phyloP scores from a whole-genome alignment of 2,888 invertebrate species.

The Myopa testacea region DNA sequence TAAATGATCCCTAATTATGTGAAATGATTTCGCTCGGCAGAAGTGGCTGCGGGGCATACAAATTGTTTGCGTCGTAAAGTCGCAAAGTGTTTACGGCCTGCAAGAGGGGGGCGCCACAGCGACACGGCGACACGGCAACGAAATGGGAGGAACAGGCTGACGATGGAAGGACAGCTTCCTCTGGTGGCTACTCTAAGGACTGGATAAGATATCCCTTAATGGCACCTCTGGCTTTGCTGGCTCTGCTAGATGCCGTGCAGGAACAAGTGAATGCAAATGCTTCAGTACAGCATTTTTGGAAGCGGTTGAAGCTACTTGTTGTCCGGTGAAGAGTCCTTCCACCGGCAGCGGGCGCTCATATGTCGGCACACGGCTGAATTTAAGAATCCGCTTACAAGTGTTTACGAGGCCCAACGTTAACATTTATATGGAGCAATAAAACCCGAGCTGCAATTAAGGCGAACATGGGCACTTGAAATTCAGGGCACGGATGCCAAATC shows the following conservation, averaged over 20 bases:
- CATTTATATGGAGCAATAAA: constrained; percentile 34
- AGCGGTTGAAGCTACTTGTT: not conserved
- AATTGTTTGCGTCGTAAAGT: constrained; percentile 48
- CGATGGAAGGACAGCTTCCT: no score
- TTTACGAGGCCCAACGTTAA: constrained; percentile 15
- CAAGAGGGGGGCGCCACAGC: not conserved
- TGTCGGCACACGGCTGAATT: not conserved
- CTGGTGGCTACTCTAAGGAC: not conserved
- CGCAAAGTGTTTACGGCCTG: constrained; percentile 50
- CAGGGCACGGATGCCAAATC: constrained; percentile 24
- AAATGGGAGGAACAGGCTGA: not conserved
- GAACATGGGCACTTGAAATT: constrained; percentile 19
- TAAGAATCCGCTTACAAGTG: constrained; percentile 5
- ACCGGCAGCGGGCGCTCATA: not conserved
- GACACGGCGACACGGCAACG: no score
- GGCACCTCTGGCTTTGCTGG: constrained; percentile 16
- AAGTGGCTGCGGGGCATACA: constrained; percentile 43
- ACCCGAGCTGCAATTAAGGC: constrained; percentile 28
- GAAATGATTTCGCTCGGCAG: constrained; percentile 64
- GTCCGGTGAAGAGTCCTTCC: not conserved
- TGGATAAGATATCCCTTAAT: constrained; percentile 24
- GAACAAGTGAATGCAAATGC: not conserved
- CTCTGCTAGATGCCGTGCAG: not conserved
- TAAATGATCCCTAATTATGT: constrained; percentile 69
- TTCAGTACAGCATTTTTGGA: not conserved